Evolutionary conservation across 2,113 vertebrate species (phyloP).

Genomic region (Indicator maculatus): DNA sequence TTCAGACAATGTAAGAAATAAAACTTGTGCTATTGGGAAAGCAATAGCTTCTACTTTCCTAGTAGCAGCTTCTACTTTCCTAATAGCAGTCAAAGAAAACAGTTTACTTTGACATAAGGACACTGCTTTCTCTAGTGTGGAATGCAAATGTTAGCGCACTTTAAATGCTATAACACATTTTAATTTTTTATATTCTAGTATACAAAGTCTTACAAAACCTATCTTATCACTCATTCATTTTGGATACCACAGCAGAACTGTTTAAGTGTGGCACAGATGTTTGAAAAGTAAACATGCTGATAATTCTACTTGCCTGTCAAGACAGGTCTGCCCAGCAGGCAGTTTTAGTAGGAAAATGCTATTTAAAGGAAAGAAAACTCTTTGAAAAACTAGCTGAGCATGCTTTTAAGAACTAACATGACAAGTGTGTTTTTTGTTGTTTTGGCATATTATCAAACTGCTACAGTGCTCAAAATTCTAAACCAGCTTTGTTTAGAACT

Average conservation of each 20-base stretch:
- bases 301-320: slow-evolving; percentile 24
- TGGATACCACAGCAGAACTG: background rate
- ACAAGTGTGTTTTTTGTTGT: background rate
- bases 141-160: background rate
- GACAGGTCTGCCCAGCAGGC: slow-evolving; percentile 13
- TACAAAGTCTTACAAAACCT: background rate
- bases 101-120: background rate
- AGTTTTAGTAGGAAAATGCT: slow-evolving; percentile 14
- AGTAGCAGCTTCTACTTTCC: background rate
- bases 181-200: background rate
- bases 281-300: slow-evolving; percentile 50
- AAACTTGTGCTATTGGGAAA: background rate
- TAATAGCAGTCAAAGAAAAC: background rate
- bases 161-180: background rate
- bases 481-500: background rate
- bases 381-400: background rate
- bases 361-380: slow-evolving; percentile 36
- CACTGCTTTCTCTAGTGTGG: background rate
- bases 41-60: background rate
- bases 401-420: background rate
- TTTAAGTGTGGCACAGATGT: slow-evolving; percentile 6
- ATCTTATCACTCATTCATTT: background rate
- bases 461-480: background rate
- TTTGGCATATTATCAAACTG: background rate
- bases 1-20: background rate